These are phyloP conservation scores for Acanthornis magna DNA, from an alignment of 2,797 vertebrate genomes.

Conservation along the genomic window DNA sequence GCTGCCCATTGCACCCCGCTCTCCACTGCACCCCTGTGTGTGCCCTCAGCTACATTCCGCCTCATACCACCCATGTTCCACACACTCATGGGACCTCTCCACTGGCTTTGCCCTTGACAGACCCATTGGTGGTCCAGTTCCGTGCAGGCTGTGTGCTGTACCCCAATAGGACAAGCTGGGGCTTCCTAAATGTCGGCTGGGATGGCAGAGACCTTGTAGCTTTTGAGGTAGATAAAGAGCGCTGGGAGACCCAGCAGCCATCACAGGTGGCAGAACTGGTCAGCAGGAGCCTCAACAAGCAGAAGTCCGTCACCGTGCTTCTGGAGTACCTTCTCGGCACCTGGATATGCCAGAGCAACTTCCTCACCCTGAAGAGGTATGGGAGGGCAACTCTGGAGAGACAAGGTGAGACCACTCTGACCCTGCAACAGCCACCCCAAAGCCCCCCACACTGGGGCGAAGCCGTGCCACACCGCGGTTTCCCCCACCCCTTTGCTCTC, in stretches of 20 bases:
- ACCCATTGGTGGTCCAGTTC: background rate
- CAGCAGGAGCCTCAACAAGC: background rate
- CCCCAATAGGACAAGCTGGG: background rate
- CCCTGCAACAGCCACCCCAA: background rate
- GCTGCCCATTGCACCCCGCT: background rate
- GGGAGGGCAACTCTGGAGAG: background rate
- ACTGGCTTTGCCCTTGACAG: background rate
- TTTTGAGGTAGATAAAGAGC: background rate
- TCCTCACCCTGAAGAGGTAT: background rate
- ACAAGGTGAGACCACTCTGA: background rate
- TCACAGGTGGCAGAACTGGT: background rate
- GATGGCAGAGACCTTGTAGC: background rate
- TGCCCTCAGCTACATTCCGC: background rate
- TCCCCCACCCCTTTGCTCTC: background rate
- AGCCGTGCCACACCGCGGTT: rapidly evolving
- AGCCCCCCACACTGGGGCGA: background rate
- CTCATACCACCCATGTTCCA: background rate
- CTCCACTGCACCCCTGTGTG: background rate
- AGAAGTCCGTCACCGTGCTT: rapidly evolving
- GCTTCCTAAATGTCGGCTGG: background rate
- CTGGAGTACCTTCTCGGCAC: background rate
- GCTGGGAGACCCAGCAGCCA: background rate
- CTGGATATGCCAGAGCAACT: background rate
- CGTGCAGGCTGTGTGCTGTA: background rate
- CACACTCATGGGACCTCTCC: background rate